Evolutionary conservation across 92 coral and sea anemone genomes (phyloP).

Genomic region (Bergia puertoricense): DNA sequence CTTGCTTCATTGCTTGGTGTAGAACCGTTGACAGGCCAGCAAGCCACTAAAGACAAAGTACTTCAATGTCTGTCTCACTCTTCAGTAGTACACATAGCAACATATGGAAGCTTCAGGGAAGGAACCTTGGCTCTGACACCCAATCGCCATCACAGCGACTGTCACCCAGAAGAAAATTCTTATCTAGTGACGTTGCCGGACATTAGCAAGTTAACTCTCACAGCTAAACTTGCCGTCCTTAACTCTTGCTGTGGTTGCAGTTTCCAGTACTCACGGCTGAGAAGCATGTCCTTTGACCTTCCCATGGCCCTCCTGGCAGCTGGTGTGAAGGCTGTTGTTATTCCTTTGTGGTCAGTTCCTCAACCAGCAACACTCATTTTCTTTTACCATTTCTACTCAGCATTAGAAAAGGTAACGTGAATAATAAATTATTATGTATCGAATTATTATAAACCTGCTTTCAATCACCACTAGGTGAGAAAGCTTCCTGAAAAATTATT

Average conservation of each 20-base stretch:
- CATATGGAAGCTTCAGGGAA: slow-evolving; percentile 77
- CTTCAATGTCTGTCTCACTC: slow-evolving; percentile 57
- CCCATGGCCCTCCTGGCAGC: slow-evolving; percentile 82
- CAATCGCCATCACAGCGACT: slow-evolving; percentile 47
- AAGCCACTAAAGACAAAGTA: slow-evolving; percentile 76
- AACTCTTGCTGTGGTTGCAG: slow-evolving; percentile 82
- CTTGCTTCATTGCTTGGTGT: slow-evolving; percentile 77
- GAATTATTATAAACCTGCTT: background rate
- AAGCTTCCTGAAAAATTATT: background rate
- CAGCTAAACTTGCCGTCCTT: slow-evolving; percentile 69
- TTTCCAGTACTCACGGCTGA: slow-evolving; percentile 69
- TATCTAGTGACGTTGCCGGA: slow-evolving; percentile 66
- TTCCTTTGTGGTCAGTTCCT: slow-evolving; percentile 81
- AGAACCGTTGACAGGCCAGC: slow-evolving; percentile 70
- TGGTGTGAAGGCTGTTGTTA: slow-evolving; percentile 68
- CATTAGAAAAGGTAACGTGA: slow-evolving; percentile 68
- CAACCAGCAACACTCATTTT: slow-evolving; percentile 65
- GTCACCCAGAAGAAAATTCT: slow-evolving; percentile 65
- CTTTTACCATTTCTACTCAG: slow-evolving; percentile 69
- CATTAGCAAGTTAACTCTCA: slow-evolving; percentile 56
- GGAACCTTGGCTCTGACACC: slow-evolving; percentile 80
- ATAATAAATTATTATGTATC: background rate
- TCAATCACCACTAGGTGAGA: background rate
- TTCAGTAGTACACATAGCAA: slow-evolving; percentile 73
- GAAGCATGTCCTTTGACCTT: slow-evolving; percentile 53